Evolutionary conservation across 2,113 vertebrate species (phyloP).

Genomic region (Tachysurus vachellii): DNA sequence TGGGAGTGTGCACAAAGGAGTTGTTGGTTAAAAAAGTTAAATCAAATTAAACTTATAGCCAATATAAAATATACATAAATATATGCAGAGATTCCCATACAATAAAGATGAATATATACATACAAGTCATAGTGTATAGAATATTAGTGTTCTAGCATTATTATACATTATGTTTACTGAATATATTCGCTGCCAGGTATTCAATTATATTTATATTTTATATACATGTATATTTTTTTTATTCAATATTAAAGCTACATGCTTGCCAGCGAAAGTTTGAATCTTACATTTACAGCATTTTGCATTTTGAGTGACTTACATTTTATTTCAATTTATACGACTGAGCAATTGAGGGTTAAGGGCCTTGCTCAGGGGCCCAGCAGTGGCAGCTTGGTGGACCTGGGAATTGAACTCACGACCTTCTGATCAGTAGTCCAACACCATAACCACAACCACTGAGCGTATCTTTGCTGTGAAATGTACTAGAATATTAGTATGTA

Average conservation of each 20-base stretch:
- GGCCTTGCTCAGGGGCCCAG: no score
- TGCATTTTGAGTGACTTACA: no score
- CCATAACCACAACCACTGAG: no score
- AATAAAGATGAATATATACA: neutral
- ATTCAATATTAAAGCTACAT: neutral
- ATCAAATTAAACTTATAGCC: neutral
- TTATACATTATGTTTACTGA: neutral
- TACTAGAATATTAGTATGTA: neutral
- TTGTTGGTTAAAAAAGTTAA: neutral
- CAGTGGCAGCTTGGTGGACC: no score
- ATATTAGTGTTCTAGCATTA: neutral
- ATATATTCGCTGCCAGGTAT: neutral
- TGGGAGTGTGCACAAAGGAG: constrained; percentile 53
- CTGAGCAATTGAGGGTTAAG: no score
- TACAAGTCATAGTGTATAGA: neutral
- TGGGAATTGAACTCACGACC: no score
- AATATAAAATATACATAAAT: neutral
- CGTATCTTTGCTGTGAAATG: neutral
- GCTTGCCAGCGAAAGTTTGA: neutral
- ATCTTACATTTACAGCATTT: neutral
- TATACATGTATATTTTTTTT: no score
- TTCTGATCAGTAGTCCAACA: no score
- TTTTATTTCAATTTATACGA: no score
- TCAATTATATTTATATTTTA: neutral
- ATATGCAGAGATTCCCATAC: neutral